Percentiles rank a stretch among this genome's conserved stretches.
Conservation (phyloP, 1,140 invertebrate genomes). For the Coelopa frigida region DNA sequence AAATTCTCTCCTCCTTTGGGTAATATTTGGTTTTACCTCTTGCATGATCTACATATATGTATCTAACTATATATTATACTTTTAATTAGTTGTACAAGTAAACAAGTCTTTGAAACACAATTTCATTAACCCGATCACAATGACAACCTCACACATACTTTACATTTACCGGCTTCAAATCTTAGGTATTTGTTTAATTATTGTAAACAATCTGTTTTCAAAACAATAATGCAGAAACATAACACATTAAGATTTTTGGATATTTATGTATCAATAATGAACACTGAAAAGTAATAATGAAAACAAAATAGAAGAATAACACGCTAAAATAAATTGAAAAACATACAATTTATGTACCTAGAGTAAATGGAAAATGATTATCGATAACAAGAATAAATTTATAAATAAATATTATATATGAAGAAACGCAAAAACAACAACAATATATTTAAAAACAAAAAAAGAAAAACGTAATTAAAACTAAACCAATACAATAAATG, state of each 20-base stretch:
- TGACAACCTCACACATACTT: too few relatives aligned
- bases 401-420: conserved; percentile 6
- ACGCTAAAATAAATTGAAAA: conserved; percentile 5
- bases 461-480: background rate
- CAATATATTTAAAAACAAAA: conserved; percentile 2
- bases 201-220: too few relatives aligned
- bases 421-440: background rate
- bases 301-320: background rate
- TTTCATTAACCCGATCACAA: too few relatives aligned
- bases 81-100: too few relatives aligned
- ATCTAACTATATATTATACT: too few relatives aligned
- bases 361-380: conserved; percentile 5
- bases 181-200: too few relatives aligned
- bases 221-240: background rate
- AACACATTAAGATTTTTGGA: background rate
- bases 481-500: conserved; percentile 10
- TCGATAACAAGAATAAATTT: background rate
- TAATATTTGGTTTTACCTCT: too few relatives aligned
- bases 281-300: conserved; percentile 3
- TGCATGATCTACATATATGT: too few relatives aligned
- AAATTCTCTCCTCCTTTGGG: too few relatives aligned
- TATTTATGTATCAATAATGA: background rate
- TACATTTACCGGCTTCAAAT: too few relatives aligned
- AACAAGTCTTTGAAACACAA: too few relatives aligned
- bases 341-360: background rate